phyloP scores from a whole-genome alignment of 2,113 vertebrate species.

The Cyanoderma ruficeps region DNA sequence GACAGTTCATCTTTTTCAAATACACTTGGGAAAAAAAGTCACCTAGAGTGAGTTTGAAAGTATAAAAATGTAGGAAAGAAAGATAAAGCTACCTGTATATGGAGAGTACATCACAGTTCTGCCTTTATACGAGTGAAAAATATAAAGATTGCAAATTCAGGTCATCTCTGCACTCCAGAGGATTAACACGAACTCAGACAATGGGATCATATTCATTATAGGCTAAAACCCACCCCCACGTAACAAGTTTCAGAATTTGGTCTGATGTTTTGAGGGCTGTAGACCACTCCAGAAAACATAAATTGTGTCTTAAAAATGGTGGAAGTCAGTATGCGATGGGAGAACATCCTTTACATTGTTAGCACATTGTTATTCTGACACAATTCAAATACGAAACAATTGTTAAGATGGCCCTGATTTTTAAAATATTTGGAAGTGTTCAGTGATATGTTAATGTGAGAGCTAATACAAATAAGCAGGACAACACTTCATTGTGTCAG shows the following conservation, averaged over 20 bases:
- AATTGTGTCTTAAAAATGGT: not conserved
- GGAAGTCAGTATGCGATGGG: not conserved
- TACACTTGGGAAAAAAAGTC: not conserved
- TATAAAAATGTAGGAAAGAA: not conserved
- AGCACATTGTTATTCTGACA: not conserved
- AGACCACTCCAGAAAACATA: not conserved
- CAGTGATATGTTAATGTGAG: not conserved
- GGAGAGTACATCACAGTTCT: not conserved
- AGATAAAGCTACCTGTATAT: not conserved
- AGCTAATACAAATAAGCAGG: not conserved
- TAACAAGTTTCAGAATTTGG: not conserved
- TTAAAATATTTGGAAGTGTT: not conserved
- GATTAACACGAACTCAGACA: not conserved
- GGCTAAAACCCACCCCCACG: rapidly evolving
- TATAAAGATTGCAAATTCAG: not conserved
- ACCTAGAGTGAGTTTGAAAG: not conserved
- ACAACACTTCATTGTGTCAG: not conserved
- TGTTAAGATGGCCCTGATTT: not conserved
- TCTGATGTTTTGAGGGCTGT: not conserved
- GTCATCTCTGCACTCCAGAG: not conserved
- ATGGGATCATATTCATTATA: not conserved
- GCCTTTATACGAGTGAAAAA: not conserved
- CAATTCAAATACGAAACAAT: not conserved
- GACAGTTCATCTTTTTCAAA: not conserved
- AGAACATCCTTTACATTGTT: not conserved